Base-by-base conservation (phyloP, 2,113 vertebrate species). In the Sigmodon hispidus region DNA sequence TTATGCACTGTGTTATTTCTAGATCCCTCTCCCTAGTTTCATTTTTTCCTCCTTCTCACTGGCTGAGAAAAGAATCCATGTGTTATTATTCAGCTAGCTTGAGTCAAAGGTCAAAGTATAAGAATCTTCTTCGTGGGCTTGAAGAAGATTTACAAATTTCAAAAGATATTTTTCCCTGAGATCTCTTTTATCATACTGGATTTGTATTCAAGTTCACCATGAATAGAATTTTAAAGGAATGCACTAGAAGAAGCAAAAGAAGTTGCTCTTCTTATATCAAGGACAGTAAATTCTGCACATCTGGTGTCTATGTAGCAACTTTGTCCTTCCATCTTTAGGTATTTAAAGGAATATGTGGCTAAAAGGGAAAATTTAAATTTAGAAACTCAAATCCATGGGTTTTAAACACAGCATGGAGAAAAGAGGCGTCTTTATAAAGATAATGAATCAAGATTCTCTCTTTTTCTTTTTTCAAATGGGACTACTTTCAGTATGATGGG, bases 41-140 rank as follows among this genome's bases (percentile, higher is more conserved):
- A 48, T 19, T 12, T 4, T 55, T 22, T 17, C 75, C 17, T 21
- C 57, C 1, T 1, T 11, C 1, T 26, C 11, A 7, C 26, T 22
- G 3, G 7, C 2, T 40, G 3, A 2, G 17, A 31, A 84, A 8
- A 17, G 0, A 1, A 0, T 61, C 3, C 7, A 34, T 3, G 3
- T 86, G 84, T 50, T 21, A 5, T 75, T 19, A 31, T 24, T 4
- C 13, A 40, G 3, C n/a, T 75, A 50, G 2, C 8, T 50, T n/a
- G 8, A 40, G 34, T 34, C 5, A 13, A 36, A 7, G 17, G 69
- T 13, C 2, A 40, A 16, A 1, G 11, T 19, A 2, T 4, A 12
- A 89, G 73, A 52, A n/a, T 63, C 19, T 65, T 8, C 31, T 89
- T 90, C 69, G 29, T 31, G n/a, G 6, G 0, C 50, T n/a, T n/a